Conservation (phyloP, 2,888 invertebrate species). For the Abrostola triplasia region DNA sequence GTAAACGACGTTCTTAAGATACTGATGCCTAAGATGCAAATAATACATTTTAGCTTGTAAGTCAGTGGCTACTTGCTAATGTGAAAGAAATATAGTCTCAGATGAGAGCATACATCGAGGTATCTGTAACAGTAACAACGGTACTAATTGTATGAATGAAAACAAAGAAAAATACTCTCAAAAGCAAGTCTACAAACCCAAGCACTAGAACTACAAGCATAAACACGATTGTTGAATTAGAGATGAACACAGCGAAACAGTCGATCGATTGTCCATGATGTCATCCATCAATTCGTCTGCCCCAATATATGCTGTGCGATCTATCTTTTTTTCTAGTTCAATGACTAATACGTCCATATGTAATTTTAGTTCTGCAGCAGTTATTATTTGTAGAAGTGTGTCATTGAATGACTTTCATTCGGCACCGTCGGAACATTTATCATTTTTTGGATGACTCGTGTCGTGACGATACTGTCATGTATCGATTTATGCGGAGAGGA, state of each 20-base stretch:
- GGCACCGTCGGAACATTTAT: constrained; percentile 1
- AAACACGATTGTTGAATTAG: constrained; percentile 5
- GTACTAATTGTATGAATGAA: too few relatives aligned
- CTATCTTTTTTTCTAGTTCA: constrained; percentile 25
- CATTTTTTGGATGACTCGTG: constrained; percentile 4
- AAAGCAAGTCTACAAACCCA: neutral
- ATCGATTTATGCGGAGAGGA: neutral
- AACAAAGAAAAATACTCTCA: neutral
- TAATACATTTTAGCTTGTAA: too few relatives aligned
- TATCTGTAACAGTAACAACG: too few relatives aligned
- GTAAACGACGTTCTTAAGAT: too few relatives aligned
- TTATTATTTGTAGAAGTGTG: constrained; percentile 19
- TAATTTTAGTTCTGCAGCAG: constrained; percentile 22
- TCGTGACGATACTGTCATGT: neutral
- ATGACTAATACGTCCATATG: constrained; percentile 31
- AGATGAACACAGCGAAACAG: constrained; percentile 12
- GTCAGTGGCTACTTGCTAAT: too few relatives aligned
- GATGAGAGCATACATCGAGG: too few relatives aligned
- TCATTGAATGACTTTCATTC: constrained; percentile 46
- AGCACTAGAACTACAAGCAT: neutral
- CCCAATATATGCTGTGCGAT: constrained; percentile 11
- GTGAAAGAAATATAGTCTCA: too few relatives aligned
- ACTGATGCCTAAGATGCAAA: too few relatives aligned
- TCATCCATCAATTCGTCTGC: constrained; percentile 3
- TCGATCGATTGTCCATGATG: constrained; percentile 5